Percentiles rank a stretch among this genome's conserved stretches.
Evolutionary conservation across 2,113 vertebrate species (phyloP).

Genomic region (Dunckerocampus dactyliophorus): DNA sequence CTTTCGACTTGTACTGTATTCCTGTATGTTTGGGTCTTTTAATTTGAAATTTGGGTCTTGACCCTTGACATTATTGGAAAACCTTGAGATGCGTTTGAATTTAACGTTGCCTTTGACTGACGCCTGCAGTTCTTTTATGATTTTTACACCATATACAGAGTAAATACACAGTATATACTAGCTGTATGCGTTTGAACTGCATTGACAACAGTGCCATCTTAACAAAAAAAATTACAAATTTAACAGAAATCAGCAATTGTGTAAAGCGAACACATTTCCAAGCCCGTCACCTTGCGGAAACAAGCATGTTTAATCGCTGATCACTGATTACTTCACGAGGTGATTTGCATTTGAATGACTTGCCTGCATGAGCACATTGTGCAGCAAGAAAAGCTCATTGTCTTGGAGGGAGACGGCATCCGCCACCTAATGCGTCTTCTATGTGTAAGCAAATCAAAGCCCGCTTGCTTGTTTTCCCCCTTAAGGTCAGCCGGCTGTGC

Average conservation of each 20-base stretch:
- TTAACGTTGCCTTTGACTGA: too few species aligned
- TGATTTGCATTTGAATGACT: conserved; percentile 50
- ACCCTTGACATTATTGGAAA: too few species aligned
- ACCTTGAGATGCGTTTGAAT: too few species aligned
- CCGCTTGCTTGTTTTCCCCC: conserved; percentile 39
- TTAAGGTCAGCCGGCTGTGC: conserved; percentile 54
- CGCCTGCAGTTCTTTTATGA: too few species aligned
- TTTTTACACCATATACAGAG: too few species aligned
- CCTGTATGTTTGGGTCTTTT: too few species aligned
- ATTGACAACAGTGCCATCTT: not conserved
- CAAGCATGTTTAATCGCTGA: conserved; percentile 27
- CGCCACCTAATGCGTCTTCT: conserved; percentile 52
- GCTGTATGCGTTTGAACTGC: too few species aligned
- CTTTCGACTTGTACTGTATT: too few species aligned
- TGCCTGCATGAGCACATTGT: conserved; percentile 39
- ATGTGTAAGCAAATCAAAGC: conserved; percentile 44
- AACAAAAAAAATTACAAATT: conserved; percentile 20
- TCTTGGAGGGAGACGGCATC: conserved; percentile 23
- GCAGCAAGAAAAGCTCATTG: conserved; percentile 35
- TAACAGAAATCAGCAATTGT: not conserved
- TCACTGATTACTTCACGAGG: conserved; percentile 29
- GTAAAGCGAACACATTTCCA: not conserved
- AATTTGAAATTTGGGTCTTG: too few species aligned
- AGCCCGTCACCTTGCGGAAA: not conserved
- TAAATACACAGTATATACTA: too few species aligned